Evolutionary conservation across 2,113 vertebrate genomes (phyloP), one percentile per base, ranked within the genome.

Genomic region (Corythoichthys haematopterus): DNA sequence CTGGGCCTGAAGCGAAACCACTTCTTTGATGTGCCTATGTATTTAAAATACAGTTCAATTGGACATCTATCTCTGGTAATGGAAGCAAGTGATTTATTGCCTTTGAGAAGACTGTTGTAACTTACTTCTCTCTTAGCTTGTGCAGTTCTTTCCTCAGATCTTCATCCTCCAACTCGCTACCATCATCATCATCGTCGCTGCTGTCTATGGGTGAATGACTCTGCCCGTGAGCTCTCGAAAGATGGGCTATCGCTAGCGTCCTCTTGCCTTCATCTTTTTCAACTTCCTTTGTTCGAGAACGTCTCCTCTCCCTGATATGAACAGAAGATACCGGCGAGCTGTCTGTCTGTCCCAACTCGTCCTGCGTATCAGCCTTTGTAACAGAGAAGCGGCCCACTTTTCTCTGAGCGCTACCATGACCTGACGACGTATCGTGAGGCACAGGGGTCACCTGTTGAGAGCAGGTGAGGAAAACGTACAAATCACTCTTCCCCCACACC

Each of bases 51-150:
- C 33, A 57, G 48, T 15, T 7, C 6, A 2, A 43, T 43, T 43
- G 1, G 9, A 43, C 40, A 43, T 43, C 6, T 43, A 1, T 43
- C 40, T 43, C 9, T 43, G 14, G 5, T 13, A 51, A 51, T 1
- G 50, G 14, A 14, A 16, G 14, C 14, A 2, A 14, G 2, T 14
- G 14, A 51, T 51, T 51, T 51, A 51, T 14, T 16, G 50, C 50
- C 16, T 51, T 37, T 38, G 7, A 15, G 16, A 59, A 59, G 56
- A 59, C 11, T 45, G 16, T 8, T 37, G 40, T 20, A 28, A 68
- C 92, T 92, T 85, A 96, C 95, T 95, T 96, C 82, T 96, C 92
- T 84, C 93, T 87, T 50, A 96, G 91, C 77, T 75, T 92, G 67
- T 95, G 94, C 48, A 96, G 89, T 61, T 95, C 94, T 69, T 77